Evolutionary conservation across 2,797 vertebrate species (phyloP).

Genomic region (Smutsia gigantea): DNA sequence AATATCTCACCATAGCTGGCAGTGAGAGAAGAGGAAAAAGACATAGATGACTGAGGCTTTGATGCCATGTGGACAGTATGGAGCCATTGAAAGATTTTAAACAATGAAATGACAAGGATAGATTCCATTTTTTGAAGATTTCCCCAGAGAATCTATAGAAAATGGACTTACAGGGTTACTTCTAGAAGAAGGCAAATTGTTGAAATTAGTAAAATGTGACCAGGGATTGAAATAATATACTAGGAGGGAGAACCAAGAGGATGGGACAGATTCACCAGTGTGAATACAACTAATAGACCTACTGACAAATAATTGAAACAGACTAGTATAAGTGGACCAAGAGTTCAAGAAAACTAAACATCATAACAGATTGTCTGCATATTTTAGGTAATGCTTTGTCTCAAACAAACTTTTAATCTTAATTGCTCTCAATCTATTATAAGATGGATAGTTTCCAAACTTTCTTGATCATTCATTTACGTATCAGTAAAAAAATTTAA

Average conservation of each 20-base stretch:
- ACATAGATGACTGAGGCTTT: background rate
- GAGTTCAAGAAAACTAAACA: background rate
- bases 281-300: background rate
- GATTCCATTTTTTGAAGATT: background rate
- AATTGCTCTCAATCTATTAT: background rate
- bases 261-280: background rate
- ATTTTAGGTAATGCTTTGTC: background rate
- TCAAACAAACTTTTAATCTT: background rate
- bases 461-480: background rate
- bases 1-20: background rate
- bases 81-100: background rate
- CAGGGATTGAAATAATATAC: background rate
- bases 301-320: background rate
- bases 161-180: background rate
- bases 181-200: constrained; percentile 7
- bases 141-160: background rate
- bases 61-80: background rate
- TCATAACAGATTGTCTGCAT: background rate
- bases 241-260: background rate
- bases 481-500: background rate
- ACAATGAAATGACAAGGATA: background rate
- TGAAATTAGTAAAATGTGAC: background rate
- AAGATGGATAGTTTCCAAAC: background rate
- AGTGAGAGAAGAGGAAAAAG: background rate
- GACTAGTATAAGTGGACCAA: background rate